Evolutionary conservation across 2,113 vertebrate genomes (phyloP).

Genomic region (Antidorcas marsupialis): DNA sequence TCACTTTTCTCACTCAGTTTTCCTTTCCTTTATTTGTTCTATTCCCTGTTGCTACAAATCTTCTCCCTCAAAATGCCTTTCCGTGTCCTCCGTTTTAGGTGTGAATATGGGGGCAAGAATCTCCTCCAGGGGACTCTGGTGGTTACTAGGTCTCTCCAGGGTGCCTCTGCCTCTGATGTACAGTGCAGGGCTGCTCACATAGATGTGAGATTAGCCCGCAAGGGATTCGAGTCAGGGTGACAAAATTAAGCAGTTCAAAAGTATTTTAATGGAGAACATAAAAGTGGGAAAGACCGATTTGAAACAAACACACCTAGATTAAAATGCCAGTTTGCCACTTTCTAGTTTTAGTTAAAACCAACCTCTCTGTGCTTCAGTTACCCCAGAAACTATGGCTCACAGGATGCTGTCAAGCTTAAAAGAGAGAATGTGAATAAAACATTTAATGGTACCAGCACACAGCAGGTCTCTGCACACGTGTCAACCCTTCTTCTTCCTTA

Average conservation of each 20-base stretch:
- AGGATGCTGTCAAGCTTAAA: slow-evolving; percentile 20
- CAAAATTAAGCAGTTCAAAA: background rate
- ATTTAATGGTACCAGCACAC: background rate
- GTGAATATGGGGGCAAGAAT: background rate
- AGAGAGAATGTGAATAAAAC: slow-evolving; percentile 14
- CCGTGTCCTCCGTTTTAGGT: background rate
- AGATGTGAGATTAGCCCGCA: background rate
- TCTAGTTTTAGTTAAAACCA: slow-evolving; percentile 31
- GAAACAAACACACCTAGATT: background rate
- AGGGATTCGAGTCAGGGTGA: background rate
- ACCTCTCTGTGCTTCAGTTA: background rate
- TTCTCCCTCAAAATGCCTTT: background rate
- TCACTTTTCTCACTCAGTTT: background rate
- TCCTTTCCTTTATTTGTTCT: background rate
- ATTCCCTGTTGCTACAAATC: rapidly evolving
- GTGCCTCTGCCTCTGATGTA: no score
- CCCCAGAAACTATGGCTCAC: background rate
- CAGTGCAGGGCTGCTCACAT: background rate
- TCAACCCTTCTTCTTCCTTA: background rate
- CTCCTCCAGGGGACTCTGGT: background rate
- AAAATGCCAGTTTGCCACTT: background rate
- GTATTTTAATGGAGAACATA: background rate
- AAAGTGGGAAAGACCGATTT: background rate
- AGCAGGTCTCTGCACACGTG: background rate
- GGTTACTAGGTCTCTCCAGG: background rate